Evolutionary conservation across 1,140 invertebrate species (phyloP), one percentile per base, ranked within the genome.

Genomic region (Hesperophylax magnus): DNA sequence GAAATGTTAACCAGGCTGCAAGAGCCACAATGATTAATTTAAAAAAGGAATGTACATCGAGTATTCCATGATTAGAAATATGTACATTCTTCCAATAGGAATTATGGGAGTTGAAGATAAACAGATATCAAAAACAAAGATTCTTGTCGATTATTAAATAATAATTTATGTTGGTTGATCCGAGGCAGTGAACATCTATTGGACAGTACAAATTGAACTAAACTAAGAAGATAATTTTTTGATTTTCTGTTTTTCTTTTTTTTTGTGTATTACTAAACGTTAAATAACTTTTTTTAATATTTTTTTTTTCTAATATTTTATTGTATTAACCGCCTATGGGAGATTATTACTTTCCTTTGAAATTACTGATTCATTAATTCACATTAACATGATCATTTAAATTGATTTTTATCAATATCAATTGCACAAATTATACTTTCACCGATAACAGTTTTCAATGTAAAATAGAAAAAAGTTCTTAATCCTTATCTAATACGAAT

Each of bases 151-250:
- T 20, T n/a, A n/a, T n/a, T 24, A 24, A 61, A 15, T 18, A 61
- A 61, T 72, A 20, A 39, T 60, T 79, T 72, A 20, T 27, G 60
- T 80, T 65, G 78, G 80, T 84, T 79, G 82, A 81, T 81, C 80
- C 72, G 56, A 77, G 69, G 72, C 77, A 81, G 80, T 77, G 82
- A 78, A 81, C 58, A 79, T 65, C 78, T 81, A 83, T 83, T 54
- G 78, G 79, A 84, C 79, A 84, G 82, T 84, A 84, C 82, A 84
- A 84, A 84, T 84, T 74, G 67, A 80, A 84, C 82, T 84, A 84
- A 79, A 74, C 78, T 81, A 81, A 79, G 80, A 84, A 83, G 82
- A 84, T 81, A 84, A 75, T 84, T 84, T 84, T 84, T 84, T 80
- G 82, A 77, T 81, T 84, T 84, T 84, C 34, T 39, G 20, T 83